Evolutionary conservation across 2,888 invertebrate species (phyloP).

Genomic region (Stenchaetothrips biformis): DNA sequence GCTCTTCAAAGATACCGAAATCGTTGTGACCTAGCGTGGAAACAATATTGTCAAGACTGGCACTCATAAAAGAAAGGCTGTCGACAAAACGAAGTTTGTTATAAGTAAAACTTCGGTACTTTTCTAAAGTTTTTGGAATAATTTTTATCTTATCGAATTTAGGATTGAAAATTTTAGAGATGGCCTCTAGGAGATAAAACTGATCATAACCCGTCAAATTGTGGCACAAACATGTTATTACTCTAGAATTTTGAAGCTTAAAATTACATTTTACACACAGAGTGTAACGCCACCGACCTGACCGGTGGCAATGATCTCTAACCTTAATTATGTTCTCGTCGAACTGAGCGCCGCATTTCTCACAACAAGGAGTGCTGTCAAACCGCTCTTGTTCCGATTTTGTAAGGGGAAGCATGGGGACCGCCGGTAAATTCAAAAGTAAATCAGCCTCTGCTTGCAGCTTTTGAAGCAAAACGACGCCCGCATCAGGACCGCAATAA

Average conservation of each 20-base stretch:
- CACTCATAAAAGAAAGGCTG: conserved; percentile 15
- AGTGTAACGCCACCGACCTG: neutral
- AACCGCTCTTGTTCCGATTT: neutral
- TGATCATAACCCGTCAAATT: neutral
- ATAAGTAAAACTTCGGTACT: conserved; percentile 21
- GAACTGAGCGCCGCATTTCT: neutral
- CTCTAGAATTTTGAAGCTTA: neutral
- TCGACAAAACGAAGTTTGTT: conserved; percentile 29
- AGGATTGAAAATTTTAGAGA: neutral
- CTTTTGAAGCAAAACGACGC: neutral
- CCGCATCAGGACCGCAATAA: neutral
- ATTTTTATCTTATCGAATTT: neutral
- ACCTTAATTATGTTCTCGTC: too few species aligned
- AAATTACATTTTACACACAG: neutral
- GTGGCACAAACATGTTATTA: neutral
- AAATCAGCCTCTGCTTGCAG: neutral
- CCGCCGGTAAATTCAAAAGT: neutral
- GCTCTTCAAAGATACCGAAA: neutral
- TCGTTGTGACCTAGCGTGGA: neutral
- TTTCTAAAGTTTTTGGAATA: neutral
- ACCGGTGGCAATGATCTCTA: neutral
- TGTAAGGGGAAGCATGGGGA: neutral
- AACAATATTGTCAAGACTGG: conserved; percentile 28
- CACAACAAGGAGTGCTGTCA: neutral
- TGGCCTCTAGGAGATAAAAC: neutral